Percentiles rank a stretch among this genome's conserved stretches.
phyloP scores from a whole-genome alignment of 2,113 vertebrate species.

The Oenanthe melanoleuca region DNA sequence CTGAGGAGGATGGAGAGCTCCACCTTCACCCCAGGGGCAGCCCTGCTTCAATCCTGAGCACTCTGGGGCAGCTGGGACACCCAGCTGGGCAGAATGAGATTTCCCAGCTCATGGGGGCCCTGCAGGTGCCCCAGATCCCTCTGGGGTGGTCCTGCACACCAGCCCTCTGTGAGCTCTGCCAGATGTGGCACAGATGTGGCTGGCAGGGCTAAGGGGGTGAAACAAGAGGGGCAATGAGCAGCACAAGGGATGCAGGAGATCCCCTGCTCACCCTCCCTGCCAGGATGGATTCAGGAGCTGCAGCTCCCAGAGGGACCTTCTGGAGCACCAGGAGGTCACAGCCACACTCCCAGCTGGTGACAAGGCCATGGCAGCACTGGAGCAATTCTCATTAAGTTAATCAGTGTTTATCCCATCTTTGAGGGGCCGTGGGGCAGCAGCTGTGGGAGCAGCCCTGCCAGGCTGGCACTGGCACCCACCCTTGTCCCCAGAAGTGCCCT shows the following conservation, averaged over 20 bases:
- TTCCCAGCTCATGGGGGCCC: neutral
- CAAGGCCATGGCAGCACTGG: rapidly evolving
- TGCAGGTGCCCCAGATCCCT: neutral
- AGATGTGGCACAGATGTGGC: neutral
- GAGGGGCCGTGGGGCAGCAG: neutral
- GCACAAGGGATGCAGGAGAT: rapidly evolving
- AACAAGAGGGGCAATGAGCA: neutral
- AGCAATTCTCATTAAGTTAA: neutral
- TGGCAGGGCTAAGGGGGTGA: neutral
- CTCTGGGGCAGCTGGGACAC: neutral
- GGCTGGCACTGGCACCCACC: rapidly evolving
- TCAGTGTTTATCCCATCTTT: no score
- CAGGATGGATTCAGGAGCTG: rapidly evolving
- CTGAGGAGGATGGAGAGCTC: neutral
- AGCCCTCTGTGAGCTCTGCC: neutral
- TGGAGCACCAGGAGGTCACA: neutral
- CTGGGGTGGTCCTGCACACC: neutral
- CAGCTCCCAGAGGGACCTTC: neutral
- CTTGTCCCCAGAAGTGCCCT: rapidly evolving
- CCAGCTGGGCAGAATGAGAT: neutral
- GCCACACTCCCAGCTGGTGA: rapidly evolving
- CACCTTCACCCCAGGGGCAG: neutral
- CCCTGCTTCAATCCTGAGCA: neutral
- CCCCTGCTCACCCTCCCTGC: neutral
- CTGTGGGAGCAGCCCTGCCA: neutral